Percentiles rank a stretch among this genome's conserved stretches.
phyloP scores from a whole-genome alignment of 1,140 invertebrate genomes.

The Drosophila biarmipes region DNA sequence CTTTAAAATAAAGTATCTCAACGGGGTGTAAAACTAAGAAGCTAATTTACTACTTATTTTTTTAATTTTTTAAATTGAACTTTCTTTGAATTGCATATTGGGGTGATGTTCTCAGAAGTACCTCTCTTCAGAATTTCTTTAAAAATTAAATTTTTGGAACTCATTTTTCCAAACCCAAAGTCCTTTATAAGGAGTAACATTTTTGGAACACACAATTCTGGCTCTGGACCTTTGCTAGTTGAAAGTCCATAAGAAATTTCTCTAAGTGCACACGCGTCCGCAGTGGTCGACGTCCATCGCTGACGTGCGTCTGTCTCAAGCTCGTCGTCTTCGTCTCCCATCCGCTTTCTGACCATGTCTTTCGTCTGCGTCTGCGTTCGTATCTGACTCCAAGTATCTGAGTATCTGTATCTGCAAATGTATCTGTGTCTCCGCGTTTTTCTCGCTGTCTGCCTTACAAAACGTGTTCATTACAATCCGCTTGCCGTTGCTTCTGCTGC shows the following conservation, averaged over 20 bases:
- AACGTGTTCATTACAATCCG: slow-evolving; percentile 68
- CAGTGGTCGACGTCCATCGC: slow-evolving; percentile 14
- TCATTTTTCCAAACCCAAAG: not conserved
- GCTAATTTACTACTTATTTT: too few relatives aligned
- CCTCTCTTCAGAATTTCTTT: too few relatives aligned
- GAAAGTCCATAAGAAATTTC: not conserved
- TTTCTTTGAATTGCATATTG: too few relatives aligned
- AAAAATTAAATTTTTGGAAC: too few relatives aligned
- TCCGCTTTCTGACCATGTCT: slow-evolving; percentile 24
- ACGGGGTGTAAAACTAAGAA: too few relatives aligned
- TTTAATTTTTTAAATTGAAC: too few relatives aligned
- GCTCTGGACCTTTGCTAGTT: too few relatives aligned
- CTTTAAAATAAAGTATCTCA: too few relatives aligned
- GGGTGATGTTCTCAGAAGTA: too few relatives aligned
- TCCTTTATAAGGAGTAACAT: not conserved
- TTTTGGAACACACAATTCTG: too few relatives aligned
- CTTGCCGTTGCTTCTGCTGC: slow-evolving; percentile 50
- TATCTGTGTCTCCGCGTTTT: slow-evolving; percentile 40
- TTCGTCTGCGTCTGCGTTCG: slow-evolving; percentile 25
- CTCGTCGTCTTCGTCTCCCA: slow-evolving; percentile 25
- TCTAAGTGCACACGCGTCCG: slow-evolving; percentile 30
- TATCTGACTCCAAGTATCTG: slow-evolving; percentile 24
- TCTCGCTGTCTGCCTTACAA: slow-evolving; percentile 56
- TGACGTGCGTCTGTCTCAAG: slow-evolving; percentile 46
- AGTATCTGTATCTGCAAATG: slow-evolving; percentile 21